These are phyloP conservation scores for Pangasius sanitwongsei DNA, from an alignment of 2,797 vertebrate genomes.

Conservation along the genomic window DNA sequence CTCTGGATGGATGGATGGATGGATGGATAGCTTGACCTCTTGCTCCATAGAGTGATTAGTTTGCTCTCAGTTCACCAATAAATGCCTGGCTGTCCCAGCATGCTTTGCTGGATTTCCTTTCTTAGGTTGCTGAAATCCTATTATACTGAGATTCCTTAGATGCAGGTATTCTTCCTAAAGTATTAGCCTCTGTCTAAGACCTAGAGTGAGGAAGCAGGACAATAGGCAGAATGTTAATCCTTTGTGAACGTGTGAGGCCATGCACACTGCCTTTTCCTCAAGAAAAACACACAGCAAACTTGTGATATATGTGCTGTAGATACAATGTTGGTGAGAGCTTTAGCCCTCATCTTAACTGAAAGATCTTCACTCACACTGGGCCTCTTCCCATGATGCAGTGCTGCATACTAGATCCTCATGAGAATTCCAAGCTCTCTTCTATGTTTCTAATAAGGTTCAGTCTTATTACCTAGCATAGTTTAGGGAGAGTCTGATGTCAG, in stretches of 20 bases:
- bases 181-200: slow-evolving; percentile 44
- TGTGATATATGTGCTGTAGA: not conserved
- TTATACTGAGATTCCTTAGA: slow-evolving; percentile 52
- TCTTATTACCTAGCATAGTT: not conserved
- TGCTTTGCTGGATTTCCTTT: slow-evolving; percentile 46
- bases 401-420: not conserved
- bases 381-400: not conserved
- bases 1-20: slow-evolving; percentile 5
- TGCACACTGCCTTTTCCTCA: not conserved
- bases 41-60: slow-evolving; percentile 46
- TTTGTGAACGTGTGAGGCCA: slow-evolving; percentile 34
- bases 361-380: not conserved
- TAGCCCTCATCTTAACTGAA: not conserved
- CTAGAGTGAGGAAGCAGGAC: slow-evolving; percentile 47
- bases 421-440: not conserved
- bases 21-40: slow-evolving; percentile 42
- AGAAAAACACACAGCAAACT: not conserved
- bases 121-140: slow-evolving; percentile 45
- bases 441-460: not conserved
- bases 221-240: slow-evolving; percentile 53
- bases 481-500: not conserved
- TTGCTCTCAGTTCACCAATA: slow-evolving; percentile 40
- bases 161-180: slow-evolving; percentile 49
- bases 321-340: not conserved
- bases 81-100: slow-evolving; percentile 40